Base-by-base conservation (phyloP, 2,888 invertebrate genomes). In the Drosophila engyochracea region DNA sequence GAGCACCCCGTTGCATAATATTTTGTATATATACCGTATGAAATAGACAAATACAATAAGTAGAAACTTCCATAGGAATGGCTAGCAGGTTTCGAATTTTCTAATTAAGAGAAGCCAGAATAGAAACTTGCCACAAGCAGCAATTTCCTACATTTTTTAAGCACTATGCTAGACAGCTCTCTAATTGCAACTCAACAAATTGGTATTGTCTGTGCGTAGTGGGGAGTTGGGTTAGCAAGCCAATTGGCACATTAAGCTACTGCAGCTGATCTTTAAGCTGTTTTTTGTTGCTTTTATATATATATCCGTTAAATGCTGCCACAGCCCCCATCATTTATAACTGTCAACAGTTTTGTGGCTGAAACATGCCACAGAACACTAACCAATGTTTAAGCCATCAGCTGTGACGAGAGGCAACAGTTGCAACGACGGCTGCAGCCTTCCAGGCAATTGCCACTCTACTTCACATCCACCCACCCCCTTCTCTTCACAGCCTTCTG, bases 311-410 rank as follows among this genome's bases (percentile, higher is more conserved):
- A 76, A 62, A 31, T 67, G 79, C 63, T 57, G 63, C 55, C 52
- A 57, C 52, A 53, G 77, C 71, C 77, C 83, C 85, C 76, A 79
- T 90, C 86, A 89, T 91, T 91, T 90, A 87, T 91, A 83, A 80
- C 89, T 89, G 89, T 89, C 89, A 89, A 87, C 91, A 83, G 89
- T 79, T 91, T 87, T 89, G 81, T 81, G 76, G 81, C 79, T 74
- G 51, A 70, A 85, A 83, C 65, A 65, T 39, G 67, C 67, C 70
- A 70, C 47, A 64, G 53, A 55, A 67, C 68, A 68, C 51, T 72
- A 91, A 82, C 85, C 77, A 76, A 90, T 87, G 85, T 87, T 87
- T 87, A 91, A 83, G 91, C 90, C 91, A 81, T 90, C 89, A 85
- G 85, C 69, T 55, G 59, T 61, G 82, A 79, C 68, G 62, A 55